These are phyloP conservation scores for Columbina picui DNA, from an alignment of 2,113 vertebrate species.

Conservation along the genomic window DNA sequence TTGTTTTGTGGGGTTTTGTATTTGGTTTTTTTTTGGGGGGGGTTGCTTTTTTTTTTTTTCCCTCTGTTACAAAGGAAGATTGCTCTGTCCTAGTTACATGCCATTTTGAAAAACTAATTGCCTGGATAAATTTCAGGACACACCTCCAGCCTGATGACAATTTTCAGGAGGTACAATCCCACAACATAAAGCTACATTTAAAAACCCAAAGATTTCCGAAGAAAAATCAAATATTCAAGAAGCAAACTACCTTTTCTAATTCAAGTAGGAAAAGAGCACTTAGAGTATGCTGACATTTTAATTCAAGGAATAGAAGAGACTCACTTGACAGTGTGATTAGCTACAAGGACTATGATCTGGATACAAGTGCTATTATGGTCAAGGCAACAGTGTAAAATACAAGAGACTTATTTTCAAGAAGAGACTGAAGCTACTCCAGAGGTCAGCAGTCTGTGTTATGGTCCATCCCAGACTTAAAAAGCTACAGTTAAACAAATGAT, in stretches of 20 bases:
- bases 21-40: too few relatives aligned
- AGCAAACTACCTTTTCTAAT: background rate
- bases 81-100: background rate
- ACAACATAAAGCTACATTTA: background rate
- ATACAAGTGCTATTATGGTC: background rate
- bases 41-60: too few relatives aligned
- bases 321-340: background rate
- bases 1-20: too few relatives aligned
- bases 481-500: background rate
- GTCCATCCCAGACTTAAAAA: background rate
- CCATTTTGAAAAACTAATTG: background rate
- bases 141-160: background rate
- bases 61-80: background rate
- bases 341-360: background rate
- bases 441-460: background rate
- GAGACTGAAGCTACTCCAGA: background rate
- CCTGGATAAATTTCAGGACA: background rate
- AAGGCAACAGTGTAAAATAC: background rate
- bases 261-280: background rate
- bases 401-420: background rate
- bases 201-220: background rate
- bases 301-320: background rate
- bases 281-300: background rate
- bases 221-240: background rate
- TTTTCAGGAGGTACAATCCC: background rate